Base-by-base conservation (phyloP, 2,888 invertebrate species). In the Eupithecia exiguata region DNA sequence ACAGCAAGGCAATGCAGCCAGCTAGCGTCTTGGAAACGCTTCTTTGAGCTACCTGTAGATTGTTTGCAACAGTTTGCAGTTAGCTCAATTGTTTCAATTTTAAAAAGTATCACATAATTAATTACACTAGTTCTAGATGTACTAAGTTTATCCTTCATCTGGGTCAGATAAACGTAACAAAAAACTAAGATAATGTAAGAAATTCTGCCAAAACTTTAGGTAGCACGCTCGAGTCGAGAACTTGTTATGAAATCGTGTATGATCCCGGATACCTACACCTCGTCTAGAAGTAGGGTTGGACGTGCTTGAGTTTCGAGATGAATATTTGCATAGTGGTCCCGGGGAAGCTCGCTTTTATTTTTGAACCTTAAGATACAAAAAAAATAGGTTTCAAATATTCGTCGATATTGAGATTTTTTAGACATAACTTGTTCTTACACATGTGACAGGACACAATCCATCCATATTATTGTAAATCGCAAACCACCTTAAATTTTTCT, bases 311-410 rank as follows among this genome's bases (percentile, higher is more conserved):
- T 36, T 58, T 66, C 30, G 36, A 61, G 35, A 66, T 63, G 49
- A 69, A 58, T 43, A 62, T 66, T 66, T 63, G 68, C 62, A 62
- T 68, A 68, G 36, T 68, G 30, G 36, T 68, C 72, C 38, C 38
- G 68, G 38, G 68, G 46, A 36, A 68, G 68, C 71, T 61, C 21
- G 12, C 21, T 53, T n/a, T 53, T 21, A 53, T 53, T 12, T 53
- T 21, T 53, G 53, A 53, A 2, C n/a, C 10, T n/a, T 7, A 21
- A 53, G 10, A 53, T 21, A 12, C 21, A 53, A 53, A 49, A 46
- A 21, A 12, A 21, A 49, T 18, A 7, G 6, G 46, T 46, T 18
- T 1, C 6, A 46, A 46, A 18, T 46, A 46, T 46, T 18, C 46
- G 43, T 43, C 43, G 43, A 40, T 2, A 40, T 40, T 40, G 12